Evolutionary conservation across 1,140 invertebrate genomes (phyloP), one percentile per base, ranked within the genome.

Genomic region (Drosophila pectinifera): DNA sequence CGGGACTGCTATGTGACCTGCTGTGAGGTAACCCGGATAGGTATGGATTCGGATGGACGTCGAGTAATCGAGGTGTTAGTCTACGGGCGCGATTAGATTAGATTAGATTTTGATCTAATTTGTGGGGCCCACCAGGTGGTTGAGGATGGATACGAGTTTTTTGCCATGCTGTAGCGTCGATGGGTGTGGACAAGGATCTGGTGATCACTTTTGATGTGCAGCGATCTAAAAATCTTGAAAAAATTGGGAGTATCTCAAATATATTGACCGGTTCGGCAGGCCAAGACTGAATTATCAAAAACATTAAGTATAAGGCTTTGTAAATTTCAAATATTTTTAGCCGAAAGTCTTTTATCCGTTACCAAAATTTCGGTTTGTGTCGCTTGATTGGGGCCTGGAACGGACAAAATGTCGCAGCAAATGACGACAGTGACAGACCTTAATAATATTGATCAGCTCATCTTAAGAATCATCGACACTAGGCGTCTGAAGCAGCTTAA

Each of bases 21-120:
- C 93, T 99, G 22, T 99, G 98, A 98, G 99, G 98, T n/a, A 98
- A 99, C 94, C 98, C 98, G 1, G 98, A 99, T 92, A 98, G 96
- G 92, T 96, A 96, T 76, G 94, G 93, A 46, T 93, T 95, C 92
- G 97, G 97, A 26, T 98, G 97, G 97, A 96, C 97, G 14, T 97
- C 98, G 92, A 98, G 98, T 92, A 98, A 99, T 86, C 95, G 98
- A 86, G 98, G 98, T 41, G 98, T 99, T 55, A 98, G 96, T 56
- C 1, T 98, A 98, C 92, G 97, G 97, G 62, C 96, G 96, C 14
- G 97, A n/a, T n/a, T n/a, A n/a, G n/a, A n/a, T n/a, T n/a, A n/a
- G n/a, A n/a, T n/a, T n/a, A n/a, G n/a, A n/a, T 91, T 96, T 98
- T 92, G 98, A 98, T 93, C 94, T 99, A 72, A 98, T 99, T 84